Evolutionary conservation across 2,113 vertebrate genomes (phyloP).

Genomic region (Thryonomys swinderianus): DNA sequence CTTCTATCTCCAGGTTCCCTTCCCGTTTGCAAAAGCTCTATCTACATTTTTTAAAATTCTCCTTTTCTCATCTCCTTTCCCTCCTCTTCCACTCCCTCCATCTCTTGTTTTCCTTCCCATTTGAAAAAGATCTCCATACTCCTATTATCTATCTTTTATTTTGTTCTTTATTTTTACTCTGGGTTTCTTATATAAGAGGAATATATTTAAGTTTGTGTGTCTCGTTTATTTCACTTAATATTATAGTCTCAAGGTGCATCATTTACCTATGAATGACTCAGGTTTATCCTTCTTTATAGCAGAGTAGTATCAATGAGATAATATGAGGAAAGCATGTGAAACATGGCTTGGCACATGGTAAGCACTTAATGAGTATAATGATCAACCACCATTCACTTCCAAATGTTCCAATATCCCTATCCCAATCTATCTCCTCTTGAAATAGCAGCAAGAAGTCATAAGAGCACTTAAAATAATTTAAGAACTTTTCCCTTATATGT

Average conservation of each 20-base stretch:
- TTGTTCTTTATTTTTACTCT: not conserved
- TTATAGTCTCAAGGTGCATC: not conserved
- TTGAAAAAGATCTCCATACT: not conserved
- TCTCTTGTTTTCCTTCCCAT: not conserved
- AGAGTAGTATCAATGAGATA: not conserved
- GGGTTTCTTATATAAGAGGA: not conserved
- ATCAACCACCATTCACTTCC: slow-evolving; percentile 3
- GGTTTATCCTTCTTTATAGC: not conserved
- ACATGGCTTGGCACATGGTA: not conserved
- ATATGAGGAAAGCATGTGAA: not conserved
- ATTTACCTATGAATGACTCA: not conserved
- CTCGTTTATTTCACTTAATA: not conserved
- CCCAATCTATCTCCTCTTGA: not conserved
- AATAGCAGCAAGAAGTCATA: slow-evolving; percentile 1
- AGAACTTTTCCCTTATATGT: slow-evolving; percentile 24
- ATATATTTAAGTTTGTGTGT: not conserved
- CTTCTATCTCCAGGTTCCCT: not conserved
- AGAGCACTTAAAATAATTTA: not conserved
- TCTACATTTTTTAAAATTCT: not conserved
- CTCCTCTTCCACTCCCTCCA: not conserved
- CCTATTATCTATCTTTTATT: not conserved
- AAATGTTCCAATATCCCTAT: not conserved
- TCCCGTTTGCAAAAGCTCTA: not conserved
- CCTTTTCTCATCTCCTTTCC: not conserved
- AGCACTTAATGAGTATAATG: slow-evolving; percentile 29